phyloP scores from a whole-genome alignment of 2,888 invertebrate genomes.

The Eumacrocentrus americanus region DNA sequence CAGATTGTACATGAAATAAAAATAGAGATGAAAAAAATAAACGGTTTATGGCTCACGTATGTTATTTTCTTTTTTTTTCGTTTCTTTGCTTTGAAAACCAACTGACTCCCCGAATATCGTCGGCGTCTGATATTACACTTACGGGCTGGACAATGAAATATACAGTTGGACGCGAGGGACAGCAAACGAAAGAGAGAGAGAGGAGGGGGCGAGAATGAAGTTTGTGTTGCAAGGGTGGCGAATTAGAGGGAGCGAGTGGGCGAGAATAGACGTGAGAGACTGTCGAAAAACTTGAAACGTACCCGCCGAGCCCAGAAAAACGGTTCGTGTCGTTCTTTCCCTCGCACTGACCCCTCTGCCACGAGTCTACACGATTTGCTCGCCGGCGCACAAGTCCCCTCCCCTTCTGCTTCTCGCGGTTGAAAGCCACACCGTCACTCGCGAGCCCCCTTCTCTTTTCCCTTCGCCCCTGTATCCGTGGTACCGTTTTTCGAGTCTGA shows the following conservation, averaged over 20 bases:
- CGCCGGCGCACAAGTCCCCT: slow-evolving; percentile 45
- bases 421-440: slow-evolving; percentile 17
- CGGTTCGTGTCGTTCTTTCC: slow-evolving; percentile 57
- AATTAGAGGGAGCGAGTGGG: slow-evolving; percentile 1
- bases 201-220: slow-evolving; percentile 25
- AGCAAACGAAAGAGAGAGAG: slow-evolving; percentile 30
- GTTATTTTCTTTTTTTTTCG: not conserved
- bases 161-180: slow-evolving; percentile 21
- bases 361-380: slow-evolving; percentile 56
- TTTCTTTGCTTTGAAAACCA: not conserved
- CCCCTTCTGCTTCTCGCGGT: slow-evolving; percentile 26
- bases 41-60: not conserved
- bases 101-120: slow-evolving; percentile 1
- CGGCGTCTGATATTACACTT: slow-evolving; percentile 19
- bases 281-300: slow-evolving; percentile 39
- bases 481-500: too few relatives aligned
- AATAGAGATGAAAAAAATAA: too few relatives aligned
- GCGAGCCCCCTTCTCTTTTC: slow-evolving; percentile 15
- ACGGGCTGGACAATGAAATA: slow-evolving; percentile 24
- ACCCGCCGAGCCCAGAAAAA: slow-evolving; percentile 58
- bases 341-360: slow-evolving; percentile 59
- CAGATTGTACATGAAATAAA: not conserved
- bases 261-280: not conserved
- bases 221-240: slow-evolving; percentile 11
- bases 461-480: slow-evolving; percentile 11